Percentiles rank a stretch among this genome's conserved stretches.
Evolutionary conservation across 1,140 invertebrate genomes (phyloP).

Genomic region (Nebria ingens): DNA sequence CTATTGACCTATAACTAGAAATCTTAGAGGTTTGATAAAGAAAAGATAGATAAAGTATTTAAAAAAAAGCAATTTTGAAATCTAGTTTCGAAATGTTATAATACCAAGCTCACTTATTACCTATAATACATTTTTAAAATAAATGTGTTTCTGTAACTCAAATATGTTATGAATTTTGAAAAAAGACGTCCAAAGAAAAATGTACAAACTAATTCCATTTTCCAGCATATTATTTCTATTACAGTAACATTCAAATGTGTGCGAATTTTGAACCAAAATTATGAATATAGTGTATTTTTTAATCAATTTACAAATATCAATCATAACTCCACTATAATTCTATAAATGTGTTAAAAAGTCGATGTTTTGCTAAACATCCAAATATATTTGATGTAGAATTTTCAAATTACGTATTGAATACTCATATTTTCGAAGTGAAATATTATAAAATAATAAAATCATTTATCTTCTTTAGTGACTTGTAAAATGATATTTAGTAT

Average conservation of each 20-base stretch:
- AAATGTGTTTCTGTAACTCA: background rate
- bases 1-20: background rate
- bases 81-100: background rate
- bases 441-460: too few relatives aligned
- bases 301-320: background rate
- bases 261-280: background rate
- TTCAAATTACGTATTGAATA: too few relatives aligned
- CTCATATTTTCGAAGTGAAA: too few relatives aligned
- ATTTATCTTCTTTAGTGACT: too few relatives aligned
- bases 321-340: too few relatives aligned
- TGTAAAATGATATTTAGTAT: too few relatives aligned
- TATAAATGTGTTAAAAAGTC: too few relatives aligned
- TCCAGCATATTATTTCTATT: background rate
- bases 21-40: background rate
- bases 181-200: constrained; percentile 2
- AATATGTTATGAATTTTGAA: constrained; percentile 2
- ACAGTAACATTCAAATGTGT: background rate
- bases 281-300: background rate
- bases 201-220: background rate
- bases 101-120: background rate
- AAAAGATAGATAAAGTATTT: background rate
- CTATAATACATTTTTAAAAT: background rate
- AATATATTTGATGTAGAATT: too few relatives aligned
- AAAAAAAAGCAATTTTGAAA: too few relatives aligned
- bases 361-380: too few relatives aligned